Conservation (phyloP, 2,888 invertebrate genomes). For the Euproctis similis region DNA sequence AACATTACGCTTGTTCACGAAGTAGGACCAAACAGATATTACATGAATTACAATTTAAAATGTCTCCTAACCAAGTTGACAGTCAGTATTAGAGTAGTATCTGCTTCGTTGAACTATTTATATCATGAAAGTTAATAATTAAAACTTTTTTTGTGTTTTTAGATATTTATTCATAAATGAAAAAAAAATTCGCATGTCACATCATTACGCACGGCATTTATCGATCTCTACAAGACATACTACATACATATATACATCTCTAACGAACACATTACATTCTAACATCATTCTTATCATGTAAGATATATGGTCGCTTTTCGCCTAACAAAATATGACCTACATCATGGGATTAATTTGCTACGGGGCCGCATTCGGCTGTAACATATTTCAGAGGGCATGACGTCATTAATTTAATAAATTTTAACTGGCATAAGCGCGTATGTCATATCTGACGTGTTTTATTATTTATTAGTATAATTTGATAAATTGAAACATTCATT, state of each 20-base stretch:
- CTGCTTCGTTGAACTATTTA: too few relatives aligned
- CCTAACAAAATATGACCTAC: slow-evolving; percentile 42
- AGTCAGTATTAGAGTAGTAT: too few relatives aligned
- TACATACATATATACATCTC: slow-evolving; percentile 30
- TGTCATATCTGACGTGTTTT: slow-evolving; percentile 13
- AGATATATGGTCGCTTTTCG: slow-evolving; percentile 35
- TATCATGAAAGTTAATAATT: too few relatives aligned
- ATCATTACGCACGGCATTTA: slow-evolving; percentile 25
- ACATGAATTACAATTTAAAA: too few relatives aligned
- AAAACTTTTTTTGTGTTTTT: too few relatives aligned
- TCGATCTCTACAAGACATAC: slow-evolving; percentile 35
- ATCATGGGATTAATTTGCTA: slow-evolving; percentile 53
- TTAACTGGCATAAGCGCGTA: slow-evolving; percentile 10
- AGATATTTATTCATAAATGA: too few relatives aligned
- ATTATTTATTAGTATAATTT: slow-evolving; percentile 2
- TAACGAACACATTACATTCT: slow-evolving; percentile 18
- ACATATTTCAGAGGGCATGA: slow-evolving; percentile 30
- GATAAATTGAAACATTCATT: slow-evolving; percentile 1
- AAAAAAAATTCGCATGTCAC: too few relatives aligned
- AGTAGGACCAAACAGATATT: too few relatives aligned
- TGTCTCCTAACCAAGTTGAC: too few relatives aligned
- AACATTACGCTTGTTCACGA: too few relatives aligned
- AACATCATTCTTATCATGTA: slow-evolving; percentile 36
- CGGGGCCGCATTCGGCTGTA: slow-evolving; percentile 42
- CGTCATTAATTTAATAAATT: slow-evolving; percentile 36